phyloP scores from a whole-genome alignment of 2,113 vertebrate species.

The Chinchilla lanigera region DNA sequence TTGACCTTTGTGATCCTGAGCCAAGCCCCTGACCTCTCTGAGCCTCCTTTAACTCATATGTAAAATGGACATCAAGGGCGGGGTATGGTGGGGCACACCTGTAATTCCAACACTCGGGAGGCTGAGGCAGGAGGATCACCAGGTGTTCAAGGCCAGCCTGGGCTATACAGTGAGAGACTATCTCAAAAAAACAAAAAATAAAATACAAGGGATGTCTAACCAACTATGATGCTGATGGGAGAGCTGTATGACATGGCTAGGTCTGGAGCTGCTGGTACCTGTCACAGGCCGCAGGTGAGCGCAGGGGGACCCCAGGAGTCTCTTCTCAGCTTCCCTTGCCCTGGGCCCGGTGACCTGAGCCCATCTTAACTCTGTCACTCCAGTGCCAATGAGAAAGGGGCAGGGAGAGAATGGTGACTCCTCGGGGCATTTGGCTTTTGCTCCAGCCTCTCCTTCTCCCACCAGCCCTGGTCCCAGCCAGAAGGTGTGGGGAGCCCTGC shows the following conservation, averaged over 20 bases:
- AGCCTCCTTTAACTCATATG: background rate
- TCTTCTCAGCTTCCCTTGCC: background rate
- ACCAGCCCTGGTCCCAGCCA: background rate
- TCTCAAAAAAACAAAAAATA: background rate
- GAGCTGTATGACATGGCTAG: background rate
- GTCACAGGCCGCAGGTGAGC: background rate
- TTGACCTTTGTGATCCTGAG: background rate
- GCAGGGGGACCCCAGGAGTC: accelerated
- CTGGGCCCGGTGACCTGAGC: background rate
- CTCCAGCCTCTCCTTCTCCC: background rate
- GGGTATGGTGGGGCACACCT: background rate
- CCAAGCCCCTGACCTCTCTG: background rate
- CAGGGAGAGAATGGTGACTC: background rate
- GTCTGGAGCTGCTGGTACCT: background rate
- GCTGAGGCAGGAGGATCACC: background rate
- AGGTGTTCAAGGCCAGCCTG: background rate
- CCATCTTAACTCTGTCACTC: background rate
- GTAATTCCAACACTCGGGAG: background rate
- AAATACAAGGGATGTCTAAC: background rate
- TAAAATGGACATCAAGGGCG: background rate
- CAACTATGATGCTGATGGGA: background rate
- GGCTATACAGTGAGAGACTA: background rate
- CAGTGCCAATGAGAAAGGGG: background rate
- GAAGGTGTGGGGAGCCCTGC: background rate
- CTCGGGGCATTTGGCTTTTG: background rate